Percentiles rank a stretch among this genome's conserved stretches.
These are phyloP conservation scores for Dasypus novemcinctus DNA, from an alignment of 2,113 vertebrate genomes.

Conservation along the genomic window DNA sequence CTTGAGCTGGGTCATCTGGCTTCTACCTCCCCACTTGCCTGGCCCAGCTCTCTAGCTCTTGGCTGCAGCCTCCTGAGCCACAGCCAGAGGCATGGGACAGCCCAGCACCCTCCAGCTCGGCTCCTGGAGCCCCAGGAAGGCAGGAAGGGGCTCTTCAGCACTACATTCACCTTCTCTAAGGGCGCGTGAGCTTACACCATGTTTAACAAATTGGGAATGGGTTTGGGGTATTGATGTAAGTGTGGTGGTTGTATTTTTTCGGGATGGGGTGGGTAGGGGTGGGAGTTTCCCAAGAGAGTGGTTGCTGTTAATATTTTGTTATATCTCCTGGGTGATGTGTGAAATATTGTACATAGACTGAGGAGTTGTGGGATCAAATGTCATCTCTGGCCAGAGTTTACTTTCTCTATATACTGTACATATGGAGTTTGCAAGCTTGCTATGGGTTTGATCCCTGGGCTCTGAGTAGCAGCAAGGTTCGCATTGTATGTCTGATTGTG, in stretches of 20 bases:
- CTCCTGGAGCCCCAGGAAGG: conserved; percentile 11
- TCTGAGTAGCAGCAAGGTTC: neutral
- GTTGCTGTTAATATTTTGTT: conserved; percentile 63
- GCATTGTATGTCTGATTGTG: neutral
- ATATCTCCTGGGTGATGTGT: conserved; percentile 56
- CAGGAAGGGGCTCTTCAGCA: conserved; percentile 51
- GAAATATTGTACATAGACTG: conserved; percentile 58
- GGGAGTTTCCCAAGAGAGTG: neutral
- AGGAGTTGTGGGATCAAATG: conserved; percentile 59
- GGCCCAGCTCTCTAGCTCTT: conserved; percentile 24
- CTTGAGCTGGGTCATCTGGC: conserved; percentile 5
- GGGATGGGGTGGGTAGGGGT: neutral
- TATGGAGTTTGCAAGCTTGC: neutral
- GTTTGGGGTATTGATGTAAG: conserved; percentile 20
- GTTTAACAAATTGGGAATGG: conserved; percentile 57
- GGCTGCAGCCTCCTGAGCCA: conserved; percentile 9
- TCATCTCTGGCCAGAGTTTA: conserved; percentile 10
- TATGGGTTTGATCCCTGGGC: neutral
- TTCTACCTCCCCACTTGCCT: conserved; percentile 5
- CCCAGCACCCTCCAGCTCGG: conserved; percentile 21
- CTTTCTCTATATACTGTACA: neutral
- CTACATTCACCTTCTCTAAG: conserved; percentile 56
- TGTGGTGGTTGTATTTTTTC: conserved; percentile 14
- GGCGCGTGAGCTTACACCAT: neutral
- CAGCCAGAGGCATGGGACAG: neutral